phyloP scores from a whole-genome alignment of 2,888 invertebrate species.

The Pseudanteris insignis region DNA sequence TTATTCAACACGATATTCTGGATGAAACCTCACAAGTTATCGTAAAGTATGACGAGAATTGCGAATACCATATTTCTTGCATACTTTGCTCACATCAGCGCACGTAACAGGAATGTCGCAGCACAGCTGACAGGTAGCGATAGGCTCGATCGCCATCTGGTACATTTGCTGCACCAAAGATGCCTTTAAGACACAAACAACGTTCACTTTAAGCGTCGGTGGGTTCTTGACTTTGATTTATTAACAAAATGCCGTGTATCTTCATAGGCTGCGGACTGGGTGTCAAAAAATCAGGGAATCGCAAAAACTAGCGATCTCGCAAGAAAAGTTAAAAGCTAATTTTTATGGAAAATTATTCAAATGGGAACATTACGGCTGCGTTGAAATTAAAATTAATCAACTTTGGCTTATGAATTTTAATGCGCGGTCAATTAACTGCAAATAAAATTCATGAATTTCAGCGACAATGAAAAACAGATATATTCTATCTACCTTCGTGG shows the following conservation, averaged over 20 bases:
- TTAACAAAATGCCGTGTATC: too few species aligned
- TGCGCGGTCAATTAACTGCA: conserved; percentile 17
- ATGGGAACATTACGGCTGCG: conserved; percentile 13
- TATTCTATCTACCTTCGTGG: too few species aligned
- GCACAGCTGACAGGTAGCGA: conserved; percentile 27
- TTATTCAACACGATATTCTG: conserved; percentile 3
- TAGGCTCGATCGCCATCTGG: conserved; percentile 41
- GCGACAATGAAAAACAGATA: conserved; percentile 10
- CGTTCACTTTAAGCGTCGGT: conserved; percentile 21
- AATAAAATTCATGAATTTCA: conserved; percentile 23
- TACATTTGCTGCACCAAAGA: conserved; percentile 11
- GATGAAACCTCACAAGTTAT: conserved; percentile 21
- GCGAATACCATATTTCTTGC: conserved; percentile 22
- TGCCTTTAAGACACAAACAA: conserved; percentile 16
- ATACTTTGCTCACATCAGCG: conserved; percentile 31
- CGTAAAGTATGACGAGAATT: conserved; percentile 18
- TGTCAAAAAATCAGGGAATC: too few species aligned
- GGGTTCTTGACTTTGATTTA: conserved; percentile 33
- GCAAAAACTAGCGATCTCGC: too few species aligned
- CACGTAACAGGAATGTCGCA: conserved; percentile 14
- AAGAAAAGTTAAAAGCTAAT: conserved; percentile 20
- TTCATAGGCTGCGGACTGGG: too few species aligned
- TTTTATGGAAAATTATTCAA: conserved; percentile 30
- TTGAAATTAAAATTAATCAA: conserved; percentile 29
- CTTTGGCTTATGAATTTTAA: conserved; percentile 30